phyloP scores from a whole-genome alignment of 2,113 vertebrate species.

The Eira barbara region DNA sequence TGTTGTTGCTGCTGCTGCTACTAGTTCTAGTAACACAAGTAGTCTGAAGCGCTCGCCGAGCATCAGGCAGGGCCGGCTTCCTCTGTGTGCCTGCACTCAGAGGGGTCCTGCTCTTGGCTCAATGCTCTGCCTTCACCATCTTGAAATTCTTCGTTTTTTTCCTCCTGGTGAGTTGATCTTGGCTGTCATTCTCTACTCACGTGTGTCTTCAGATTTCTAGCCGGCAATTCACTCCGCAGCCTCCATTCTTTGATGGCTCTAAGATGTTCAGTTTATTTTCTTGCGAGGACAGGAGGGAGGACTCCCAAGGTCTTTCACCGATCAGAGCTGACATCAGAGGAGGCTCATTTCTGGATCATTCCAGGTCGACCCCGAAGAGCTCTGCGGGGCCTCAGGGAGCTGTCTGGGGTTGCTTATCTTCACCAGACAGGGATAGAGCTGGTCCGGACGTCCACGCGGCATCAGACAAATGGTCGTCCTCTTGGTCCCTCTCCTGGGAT shows the following conservation, averaged over 20 bases:
- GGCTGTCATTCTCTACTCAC: neutral
- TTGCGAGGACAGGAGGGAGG: neutral
- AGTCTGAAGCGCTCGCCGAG: rapidly evolving
- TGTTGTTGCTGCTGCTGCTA: neutral
- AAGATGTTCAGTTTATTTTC: neutral
- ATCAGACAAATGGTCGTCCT: neutral
- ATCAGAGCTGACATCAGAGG: neutral
- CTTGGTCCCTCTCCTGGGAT: neutral
- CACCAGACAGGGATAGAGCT: neutral
- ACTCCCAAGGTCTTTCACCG: neutral
- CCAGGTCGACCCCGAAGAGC: rapidly evolving
- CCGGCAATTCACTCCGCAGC: neutral
- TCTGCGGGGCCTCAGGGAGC: neutral
- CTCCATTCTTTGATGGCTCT: neutral
- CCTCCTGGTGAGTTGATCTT: neutral
- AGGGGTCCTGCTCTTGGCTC: neutral
- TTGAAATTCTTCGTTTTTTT: neutral
- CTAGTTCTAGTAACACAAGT: too few species aligned
- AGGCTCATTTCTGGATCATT: neutral
- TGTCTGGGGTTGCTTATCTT: neutral
- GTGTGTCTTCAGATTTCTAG: neutral
- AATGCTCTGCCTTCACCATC: neutral
- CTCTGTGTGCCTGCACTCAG: neutral
- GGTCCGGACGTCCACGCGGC: too few species aligned
- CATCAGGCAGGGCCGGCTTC: rapidly evolving